A percentile compares a stretch with the other conserved stretches of the same genome.
Evolutionary conservation across 2,888 invertebrate species (phyloP).

Genomic region (Apeira syringaria): DNA sequence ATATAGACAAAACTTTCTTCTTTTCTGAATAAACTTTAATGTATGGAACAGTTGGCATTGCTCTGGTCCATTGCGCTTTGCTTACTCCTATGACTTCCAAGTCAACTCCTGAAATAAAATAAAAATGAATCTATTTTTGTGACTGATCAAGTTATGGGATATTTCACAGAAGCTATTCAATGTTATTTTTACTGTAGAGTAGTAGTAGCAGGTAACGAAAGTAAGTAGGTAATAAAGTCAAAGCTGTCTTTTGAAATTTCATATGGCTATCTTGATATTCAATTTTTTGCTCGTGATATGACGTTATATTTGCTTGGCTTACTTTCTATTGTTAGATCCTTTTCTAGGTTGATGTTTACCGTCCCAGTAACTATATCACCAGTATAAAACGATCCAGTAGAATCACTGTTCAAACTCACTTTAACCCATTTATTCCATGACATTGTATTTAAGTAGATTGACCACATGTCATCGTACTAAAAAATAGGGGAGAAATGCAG

Average conservation of each 20-base stretch:
- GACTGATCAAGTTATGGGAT: too few species aligned
- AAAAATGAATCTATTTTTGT: too few species aligned
- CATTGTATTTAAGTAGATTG: constrained; percentile 39
- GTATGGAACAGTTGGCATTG: constrained; percentile 62
- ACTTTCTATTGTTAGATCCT: constrained; percentile 59
- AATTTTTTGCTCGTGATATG: too few species aligned
- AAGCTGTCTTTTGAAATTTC: too few species aligned
- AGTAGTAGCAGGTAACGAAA: too few species aligned
- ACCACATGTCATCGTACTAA: too few species aligned
- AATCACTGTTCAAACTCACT: constrained; percentile 60
- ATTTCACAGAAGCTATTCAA: too few species aligned
- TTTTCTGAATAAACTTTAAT: constrained; percentile 66
- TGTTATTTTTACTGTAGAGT: too few species aligned
- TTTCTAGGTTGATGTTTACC: constrained; percentile 57
- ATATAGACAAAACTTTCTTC: constrained; percentile 50
- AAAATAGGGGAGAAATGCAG: too few species aligned
- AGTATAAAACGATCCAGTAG: constrained; percentile 59
- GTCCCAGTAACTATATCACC: constrained; percentile 71
- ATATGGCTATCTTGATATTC: too few species aligned
- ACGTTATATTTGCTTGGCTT: too few species aligned
- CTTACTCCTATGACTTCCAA: constrained; percentile 58
- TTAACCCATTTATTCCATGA: constrained; percentile 52
- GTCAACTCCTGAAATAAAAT: constrained; percentile 53
- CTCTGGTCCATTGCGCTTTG: constrained; percentile 67
- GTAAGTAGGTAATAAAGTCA: too few species aligned